Conservation (phyloP, 2,888 invertebrate genomes). For the Mechanitis messenoides region DNA sequence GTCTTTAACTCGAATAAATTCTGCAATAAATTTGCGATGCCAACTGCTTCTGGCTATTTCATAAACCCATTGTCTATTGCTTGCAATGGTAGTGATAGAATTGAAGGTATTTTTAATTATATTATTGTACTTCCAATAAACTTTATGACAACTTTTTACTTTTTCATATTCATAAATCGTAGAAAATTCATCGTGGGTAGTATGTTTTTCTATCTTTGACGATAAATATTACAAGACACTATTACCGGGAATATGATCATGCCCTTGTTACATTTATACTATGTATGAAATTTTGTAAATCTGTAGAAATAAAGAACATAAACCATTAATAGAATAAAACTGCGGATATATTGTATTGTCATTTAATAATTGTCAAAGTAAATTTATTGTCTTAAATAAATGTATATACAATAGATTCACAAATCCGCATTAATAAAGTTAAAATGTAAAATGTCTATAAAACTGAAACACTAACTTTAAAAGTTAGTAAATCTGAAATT, state of each 20-base stretch:
- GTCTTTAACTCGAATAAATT: conserved; percentile 71
- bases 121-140: background rate
- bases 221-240: too few relatives aligned
- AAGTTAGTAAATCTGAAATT: conserved; percentile 11
- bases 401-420: conserved; percentile 19
- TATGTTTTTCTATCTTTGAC: too few relatives aligned
- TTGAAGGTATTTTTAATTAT: background rate
- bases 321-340: background rate
- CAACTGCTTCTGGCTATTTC: conserved; percentile 30
- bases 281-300: too few relatives aligned
- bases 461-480: conserved; percentile 12
- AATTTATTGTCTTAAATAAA: conserved; percentile 21
- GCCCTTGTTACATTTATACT: too few relatives aligned
- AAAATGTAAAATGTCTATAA: conserved; percentile 8
- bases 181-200: too few relatives aligned
- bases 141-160: too few relatives aligned
- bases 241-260: too few relatives aligned
- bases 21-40: conserved; percentile 51
- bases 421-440: conserved; percentile 17
- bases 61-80: conserved; percentile 10
- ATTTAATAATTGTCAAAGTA: conserved; percentile 16
- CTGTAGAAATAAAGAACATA: too few relatives aligned
- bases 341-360: conserved; percentile 16
- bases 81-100: background rate
- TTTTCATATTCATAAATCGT: too few relatives aligned